Base-by-base conservation (phyloP, 2,113 vertebrate genomes). In the Ptychochromis oligacanthus region DNA sequence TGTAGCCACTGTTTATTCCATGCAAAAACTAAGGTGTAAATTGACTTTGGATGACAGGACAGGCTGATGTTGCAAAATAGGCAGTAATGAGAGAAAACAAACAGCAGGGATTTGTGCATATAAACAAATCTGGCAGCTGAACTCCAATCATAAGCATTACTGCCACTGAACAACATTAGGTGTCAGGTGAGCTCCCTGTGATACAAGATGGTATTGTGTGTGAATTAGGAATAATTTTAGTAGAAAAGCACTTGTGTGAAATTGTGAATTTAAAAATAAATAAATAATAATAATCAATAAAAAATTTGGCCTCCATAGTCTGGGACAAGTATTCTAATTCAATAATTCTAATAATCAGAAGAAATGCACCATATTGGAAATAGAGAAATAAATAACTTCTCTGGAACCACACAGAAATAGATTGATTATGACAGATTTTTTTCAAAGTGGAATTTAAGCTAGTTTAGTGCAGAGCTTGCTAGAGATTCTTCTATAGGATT, bases 281-380 rank as follows among this genome's bases (percentile, higher is more conserved):
- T 17, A 49, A 22, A n/a, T n/a, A n/a, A n/a, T n/a, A n/a, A n/a
- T n/a, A n/a, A n/a, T n/a, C n/a, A n/a, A n/a, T n/a, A n/a, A 15
- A 43, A 26, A 17, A 1, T 7, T 67, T 0, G 7, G 28, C 28
- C 40, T 64, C n/a, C 62, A 43, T 38, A 65, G 14, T 67, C 0
- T 67, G 43, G 38, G 62, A 67, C 38, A 67, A 31, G 38, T n/a
- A n/a, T n/a, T n/a, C n/a, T n/a, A n/a, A n/a, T n/a, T n/a, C n/a
- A n/a, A n/a, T n/a, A n/a, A n/a, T n/a, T n/a, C n/a, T n/a, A n/a
- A n/a, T n/a, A n/a, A n/a, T n/a, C n/a, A n/a, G 10, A 40, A 40
- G 0, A 65, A 43, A 65, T 43, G 36, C 24, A 65, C 36, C 13
- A 65, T 65, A 43, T 40, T 13, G 40, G 7, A 65, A 4, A 31